Base-by-base conservation (phyloP, 2,113 vertebrate genomes). In the Scortum barcoo region DNA sequence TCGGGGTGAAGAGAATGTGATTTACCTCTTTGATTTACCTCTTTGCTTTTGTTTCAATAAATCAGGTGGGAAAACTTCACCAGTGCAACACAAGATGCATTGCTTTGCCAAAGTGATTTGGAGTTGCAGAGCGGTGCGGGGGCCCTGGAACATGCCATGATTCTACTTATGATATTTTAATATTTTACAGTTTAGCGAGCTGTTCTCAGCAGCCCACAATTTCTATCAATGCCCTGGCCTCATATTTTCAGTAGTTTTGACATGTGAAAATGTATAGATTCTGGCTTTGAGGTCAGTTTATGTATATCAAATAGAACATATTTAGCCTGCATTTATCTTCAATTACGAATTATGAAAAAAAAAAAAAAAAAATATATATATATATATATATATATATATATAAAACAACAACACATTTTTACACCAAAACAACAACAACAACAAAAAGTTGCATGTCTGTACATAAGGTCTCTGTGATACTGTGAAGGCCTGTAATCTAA, bases 131-230 rank as follows among this genome's bases (percentile, higher is more conserved):
- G n/a, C 46, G 40, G 16, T 46, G 19, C 3, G 11, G 17, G 33
- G 17, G 16, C n/a, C 40, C 17, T 42, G 22, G 36, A 26, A 70
- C n/a, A 56, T 70, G 30, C 33, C 13, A n/a, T 24, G 42, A 48
- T 30, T 58, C 14, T 75, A 51, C 38, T 62, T 50, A 10, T 62
- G 28, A 74, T 51, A 62, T 51, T 50, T 16, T 62, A 20, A 74
- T 51, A 62, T 51, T 73, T 61, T 19, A 12, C 11, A 46, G 7
- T 24, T 61, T 33, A 48, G 20, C 8, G 20, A 24, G 5, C 22
- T 20, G 22, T 63, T 75, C 5, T 63, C 46, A 63, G 36, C 48
- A 28, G 19, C 11, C 20, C 4, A 19, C 11, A 60, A 46, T 30
- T 48, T 46, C 38, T 30, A 72, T 40, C 2, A 5, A 22, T 26